Conservation (phyloP, 2,113 vertebrate species). For the Lates calcarifer region DNA sequence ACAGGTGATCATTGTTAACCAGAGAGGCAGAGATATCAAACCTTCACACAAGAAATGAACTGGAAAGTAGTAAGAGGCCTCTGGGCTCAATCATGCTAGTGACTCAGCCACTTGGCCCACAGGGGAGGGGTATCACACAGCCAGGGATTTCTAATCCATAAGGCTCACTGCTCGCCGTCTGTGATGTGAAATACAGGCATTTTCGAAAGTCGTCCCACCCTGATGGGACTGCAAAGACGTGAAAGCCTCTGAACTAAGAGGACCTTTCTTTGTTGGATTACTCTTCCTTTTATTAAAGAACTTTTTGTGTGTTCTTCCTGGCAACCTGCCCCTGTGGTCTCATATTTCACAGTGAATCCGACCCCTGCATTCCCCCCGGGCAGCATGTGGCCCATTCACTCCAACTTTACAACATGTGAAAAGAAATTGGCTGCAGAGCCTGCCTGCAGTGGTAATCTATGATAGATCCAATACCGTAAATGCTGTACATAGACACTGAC, state of each 20-base stretch:
- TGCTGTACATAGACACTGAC: slow-evolving; percentile 35
- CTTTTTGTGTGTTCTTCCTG: slow-evolving; percentile 59
- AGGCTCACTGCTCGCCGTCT: slow-evolving; percentile 53
- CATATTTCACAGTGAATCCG: slow-evolving; percentile 57
- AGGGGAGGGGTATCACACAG: slow-evolving; percentile 47
- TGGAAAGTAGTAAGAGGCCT: slow-evolving; percentile 47
- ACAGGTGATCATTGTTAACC: slow-evolving; percentile 44
- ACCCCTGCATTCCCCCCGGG: slow-evolving; percentile 57
- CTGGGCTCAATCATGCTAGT: slow-evolving; percentile 57
- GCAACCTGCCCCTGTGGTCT: slow-evolving; percentile 49
- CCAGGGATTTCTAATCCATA: slow-evolving; percentile 63
- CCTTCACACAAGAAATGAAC: slow-evolving; percentile 64
- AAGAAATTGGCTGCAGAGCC: slow-evolving; percentile 62
- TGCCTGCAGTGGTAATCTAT: slow-evolving; percentile 46
- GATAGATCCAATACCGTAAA: slow-evolving; percentile 34
- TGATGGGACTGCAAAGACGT: slow-evolving; percentile 47
- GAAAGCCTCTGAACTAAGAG: slow-evolving; percentile 51
- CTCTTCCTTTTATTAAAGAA: slow-evolving; percentile 63
- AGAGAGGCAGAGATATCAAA: slow-evolving; percentile 28
- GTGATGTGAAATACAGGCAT: slow-evolving; percentile 51
- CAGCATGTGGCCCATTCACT: slow-evolving; percentile 43
- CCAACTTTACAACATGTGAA: slow-evolving; percentile 63
- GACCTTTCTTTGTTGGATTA: slow-evolving; percentile 61
- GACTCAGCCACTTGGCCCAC: slow-evolving; percentile 56
- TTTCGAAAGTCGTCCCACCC: slow-evolving; percentile 38